phyloP scores from a whole-genome alignment of 2,888 invertebrate genomes.

The Phortica magna region DNA sequence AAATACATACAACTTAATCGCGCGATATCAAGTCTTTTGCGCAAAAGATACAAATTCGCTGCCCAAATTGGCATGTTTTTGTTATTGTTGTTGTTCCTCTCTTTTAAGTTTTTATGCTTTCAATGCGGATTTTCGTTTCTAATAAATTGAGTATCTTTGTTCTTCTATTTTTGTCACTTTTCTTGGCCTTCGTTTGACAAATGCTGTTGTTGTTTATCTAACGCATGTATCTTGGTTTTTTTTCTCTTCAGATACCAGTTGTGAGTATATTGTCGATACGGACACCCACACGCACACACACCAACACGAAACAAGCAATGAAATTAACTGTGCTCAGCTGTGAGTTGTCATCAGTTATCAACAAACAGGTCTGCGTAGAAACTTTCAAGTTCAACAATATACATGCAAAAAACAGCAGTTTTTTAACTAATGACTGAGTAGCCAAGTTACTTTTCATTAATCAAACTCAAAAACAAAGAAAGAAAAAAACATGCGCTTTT shows the following conservation, averaged over 20 bases:
- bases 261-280: neutral
- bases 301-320: neutral
- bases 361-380: neutral
- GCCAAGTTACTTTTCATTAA: too few relatives aligned
- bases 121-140: neutral
- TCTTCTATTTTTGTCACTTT: neutral
- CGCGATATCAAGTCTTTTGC: neutral
- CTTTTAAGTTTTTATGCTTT: conserved; percentile 9
- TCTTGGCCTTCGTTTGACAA: neutral
- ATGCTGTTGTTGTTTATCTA: neutral
- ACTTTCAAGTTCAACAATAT: neutral
- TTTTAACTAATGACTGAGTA: neutral
- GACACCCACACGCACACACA: neutral
- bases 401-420: neutral
- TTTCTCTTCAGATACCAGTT: neutral
- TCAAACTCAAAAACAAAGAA: too few relatives aligned
- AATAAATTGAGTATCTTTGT: neutral
- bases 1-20: neutral
- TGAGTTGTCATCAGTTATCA: neutral
- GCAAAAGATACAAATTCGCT: too few relatives aligned
- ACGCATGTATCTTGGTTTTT: neutral
- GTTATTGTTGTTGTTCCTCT: neutral
- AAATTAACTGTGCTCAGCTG: neutral
- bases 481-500: too few relatives aligned
- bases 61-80: too few relatives aligned